Evolutionary conservation across 2,888 invertebrate genomes (phyloP).

Genomic region (Dryobota labecula): DNA sequence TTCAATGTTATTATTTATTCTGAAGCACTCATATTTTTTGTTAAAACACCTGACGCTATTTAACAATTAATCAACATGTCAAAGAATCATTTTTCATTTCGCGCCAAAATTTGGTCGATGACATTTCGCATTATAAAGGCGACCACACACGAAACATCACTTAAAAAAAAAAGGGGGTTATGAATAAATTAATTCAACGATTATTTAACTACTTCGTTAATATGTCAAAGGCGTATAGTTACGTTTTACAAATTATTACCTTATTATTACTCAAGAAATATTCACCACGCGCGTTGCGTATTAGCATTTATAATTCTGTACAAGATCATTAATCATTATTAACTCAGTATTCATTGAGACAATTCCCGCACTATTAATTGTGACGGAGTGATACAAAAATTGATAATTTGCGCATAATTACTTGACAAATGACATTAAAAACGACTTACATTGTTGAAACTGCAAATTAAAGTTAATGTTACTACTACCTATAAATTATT

Average conservation of each 20-base stretch:
- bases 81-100: constrained; percentile 71
- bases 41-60: constrained; percentile 45
- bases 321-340: constrained; percentile 81
- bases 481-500: constrained; percentile 17
- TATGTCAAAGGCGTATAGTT: constrained; percentile 77
- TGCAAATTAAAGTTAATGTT: constrained; percentile 32
- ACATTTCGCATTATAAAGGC: constrained; percentile 69
- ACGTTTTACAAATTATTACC: constrained; percentile 77
- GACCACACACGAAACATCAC: constrained; percentile 68
- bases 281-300: constrained; percentile 73
- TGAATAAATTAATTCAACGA: constrained; percentile 74
- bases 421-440: constrained; percentile 46
- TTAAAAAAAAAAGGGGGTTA: constrained; percentile 60
- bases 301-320: constrained; percentile 81
- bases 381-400: constrained; percentile 62
- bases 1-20: constrained; percentile 6
- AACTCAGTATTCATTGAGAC: constrained; percentile 74
- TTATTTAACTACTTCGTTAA: constrained; percentile 74
- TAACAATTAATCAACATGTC: constrained; percentile 65
- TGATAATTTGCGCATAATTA: constrained; percentile 46
- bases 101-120: constrained; percentile 68
- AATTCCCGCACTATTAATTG: constrained; percentile 65
- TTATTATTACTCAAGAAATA: constrained; percentile 75
- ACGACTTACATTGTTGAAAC: constrained; percentile 28
- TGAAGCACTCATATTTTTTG: not conserved